Conservation (phyloP, 2,888 invertebrate species). For the Taphrorychus bicolor region DNA sequence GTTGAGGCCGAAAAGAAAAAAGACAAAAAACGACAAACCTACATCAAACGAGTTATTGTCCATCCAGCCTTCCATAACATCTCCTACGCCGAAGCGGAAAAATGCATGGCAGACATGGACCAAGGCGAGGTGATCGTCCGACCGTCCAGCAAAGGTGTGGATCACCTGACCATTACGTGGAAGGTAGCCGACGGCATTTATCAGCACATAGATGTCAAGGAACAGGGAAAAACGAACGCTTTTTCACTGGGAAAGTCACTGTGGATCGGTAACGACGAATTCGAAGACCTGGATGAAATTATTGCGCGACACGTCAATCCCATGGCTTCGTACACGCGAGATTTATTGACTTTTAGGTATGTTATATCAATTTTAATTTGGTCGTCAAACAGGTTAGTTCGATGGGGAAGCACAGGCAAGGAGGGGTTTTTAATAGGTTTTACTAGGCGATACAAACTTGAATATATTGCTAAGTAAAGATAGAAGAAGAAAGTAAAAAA, state of each 20-base stretch:
- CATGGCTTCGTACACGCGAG: conserved; percentile 93
- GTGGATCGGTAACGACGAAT: conserved; percentile 91
- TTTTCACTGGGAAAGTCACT: conserved; percentile 90
- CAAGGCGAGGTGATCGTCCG: conserved; percentile 96
- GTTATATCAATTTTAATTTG: no score
- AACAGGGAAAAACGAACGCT: conserved; percentile 95
- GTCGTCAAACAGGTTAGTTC: no score
- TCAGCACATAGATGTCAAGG: conserved; percentile 95
- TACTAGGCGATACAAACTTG: no score
- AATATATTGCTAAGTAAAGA: no score
- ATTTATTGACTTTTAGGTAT: conserved; percentile 84
- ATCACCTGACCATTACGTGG: conserved; percentile 98
- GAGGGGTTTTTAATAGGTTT: no score
- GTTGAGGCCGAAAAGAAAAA: conserved; percentile 84
- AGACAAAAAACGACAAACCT: conserved; percentile 81
- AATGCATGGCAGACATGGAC: conserved; percentile 88
- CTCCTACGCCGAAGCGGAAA: conserved; percentile 90
- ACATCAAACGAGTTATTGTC: conserved; percentile 95
- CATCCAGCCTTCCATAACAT: conserved; percentile 98
- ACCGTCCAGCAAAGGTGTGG: conserved; percentile 93
- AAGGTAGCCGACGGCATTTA: conserved; percentile 94
- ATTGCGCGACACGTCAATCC: conserved; percentile 96
- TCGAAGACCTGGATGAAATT: conserved; percentile 99
- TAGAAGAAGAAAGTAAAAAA: no score
- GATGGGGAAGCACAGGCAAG: no score